A percentile compares a stretch with the other conserved stretches of the same genome.
Evolutionary conservation across 1,140 invertebrate species (phyloP).

Genomic region (Tribolium castaneum): DNA sequence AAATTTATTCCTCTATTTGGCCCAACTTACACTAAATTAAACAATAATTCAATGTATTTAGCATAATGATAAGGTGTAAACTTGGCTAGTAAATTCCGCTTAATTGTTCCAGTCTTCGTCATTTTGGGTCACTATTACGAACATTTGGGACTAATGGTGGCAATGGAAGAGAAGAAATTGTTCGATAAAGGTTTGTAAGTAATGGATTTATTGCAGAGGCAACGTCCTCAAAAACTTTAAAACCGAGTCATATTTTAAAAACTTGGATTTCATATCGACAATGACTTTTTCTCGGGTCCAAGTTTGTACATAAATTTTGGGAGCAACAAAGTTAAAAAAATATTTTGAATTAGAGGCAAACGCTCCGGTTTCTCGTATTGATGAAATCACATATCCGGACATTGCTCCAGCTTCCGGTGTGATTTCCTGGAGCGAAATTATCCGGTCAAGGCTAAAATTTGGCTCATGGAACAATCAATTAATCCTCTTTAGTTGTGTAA

Average conservation of each 20-base stretch:
- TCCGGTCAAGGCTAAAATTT: background rate
- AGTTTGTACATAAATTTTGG: background rate
- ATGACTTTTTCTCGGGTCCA: background rate
- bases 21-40: background rate
- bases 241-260: no score
- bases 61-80: constrained; percentile 37
- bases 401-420: background rate
- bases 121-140: constrained; percentile 90
- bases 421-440: background rate
- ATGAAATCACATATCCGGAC: no score
- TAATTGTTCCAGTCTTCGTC: constrained; percentile 85
- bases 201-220: no score
- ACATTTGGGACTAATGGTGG: constrained; percentile 84
- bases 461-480: background rate
- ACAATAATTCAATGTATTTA: background rate
- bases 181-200: constrained; percentile 76
- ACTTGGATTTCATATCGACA: no score
- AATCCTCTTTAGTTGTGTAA: background rate
- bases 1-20: constrained; percentile 8
- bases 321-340: no score
- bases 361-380: no score
- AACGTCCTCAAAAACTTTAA: no score
- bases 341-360: no score
- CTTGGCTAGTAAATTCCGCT: constrained; percentile 23
- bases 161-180: constrained; percentile 83